Evolutionary conservation across 2,113 vertebrate genomes (phyloP), one percentile per base, ranked within the genome.

Genomic region (Pongo pygmaeus): DNA sequence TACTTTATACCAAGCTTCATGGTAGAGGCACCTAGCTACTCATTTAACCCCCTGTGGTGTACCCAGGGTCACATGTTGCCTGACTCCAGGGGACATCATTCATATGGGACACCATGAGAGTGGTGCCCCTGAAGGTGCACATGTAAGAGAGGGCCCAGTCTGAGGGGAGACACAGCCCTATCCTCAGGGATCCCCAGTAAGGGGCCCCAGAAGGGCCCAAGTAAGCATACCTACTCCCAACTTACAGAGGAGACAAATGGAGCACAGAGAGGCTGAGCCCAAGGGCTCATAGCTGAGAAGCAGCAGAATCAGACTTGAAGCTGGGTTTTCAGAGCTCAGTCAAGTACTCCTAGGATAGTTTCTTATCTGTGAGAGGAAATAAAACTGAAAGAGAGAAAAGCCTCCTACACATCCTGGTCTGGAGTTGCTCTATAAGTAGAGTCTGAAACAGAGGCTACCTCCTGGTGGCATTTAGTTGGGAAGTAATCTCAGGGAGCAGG

Each of bases 161-260:
- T 55, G 52, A 55, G 52, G 52, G 52, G 52, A 55, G 52, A 55
- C 18, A 55, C 18, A 55, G 52, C 18, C 52, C 52, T 0, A 55
- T 55, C 52, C 52, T 55, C 52, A 55, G 52, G 52, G 18, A 20
- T 18, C 52, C 52, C 52, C 52, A 55, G 17, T 55, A 55, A 55
- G 6, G 18, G 52, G 18, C 52, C 52, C 52, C 35, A 32, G 3
- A 3, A 0, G 25, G 25, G 23, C 35, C 48, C 5, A 22, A 30
- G 10, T 1, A 5, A 64, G 25, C 10, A 0, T 1, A 2, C 27
- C n/a, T 8, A 23, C 32, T 9, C 2, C 52, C 25, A 6, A 35
- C 55, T 30, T 43, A 20, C n/a, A n/a, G 46, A 57, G 1, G 1
- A 89, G 43, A 46, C 5, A 7, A 7, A 22, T 9, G 22, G 16